Evolutionary conservation across 2,113 vertebrate genomes (phyloP).

Genomic region (Seriola aureovittata): DNA sequence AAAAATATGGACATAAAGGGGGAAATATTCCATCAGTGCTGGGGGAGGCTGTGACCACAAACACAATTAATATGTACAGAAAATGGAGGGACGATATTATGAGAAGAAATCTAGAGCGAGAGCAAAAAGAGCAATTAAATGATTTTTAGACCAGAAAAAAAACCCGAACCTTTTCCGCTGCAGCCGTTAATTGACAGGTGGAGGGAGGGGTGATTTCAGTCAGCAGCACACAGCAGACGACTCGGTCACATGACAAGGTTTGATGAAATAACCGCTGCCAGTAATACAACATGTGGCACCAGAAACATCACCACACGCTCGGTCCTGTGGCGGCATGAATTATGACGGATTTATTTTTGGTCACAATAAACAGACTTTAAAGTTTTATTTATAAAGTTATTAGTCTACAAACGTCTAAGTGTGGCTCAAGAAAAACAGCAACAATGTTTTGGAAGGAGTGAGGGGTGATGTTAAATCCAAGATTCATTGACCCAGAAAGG

Average conservation of each 20-base stretch:
- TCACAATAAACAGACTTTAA: constrained; percentile 41
- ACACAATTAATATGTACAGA: not conserved
- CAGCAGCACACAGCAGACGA: not conserved
- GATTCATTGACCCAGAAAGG: constrained; percentile 51
- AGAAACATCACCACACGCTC: constrained; percentile 14
- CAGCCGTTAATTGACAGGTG: not conserved
- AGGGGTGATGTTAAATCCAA: constrained; percentile 28
- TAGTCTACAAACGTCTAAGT: constrained; percentile 32
- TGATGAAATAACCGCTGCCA: constrained; percentile 2
- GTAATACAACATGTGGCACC: constrained; percentile 1
- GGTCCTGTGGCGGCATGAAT: constrained; percentile 16
- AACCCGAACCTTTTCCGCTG: not conserved
- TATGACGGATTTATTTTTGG: constrained; percentile 61
- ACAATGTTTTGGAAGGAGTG: constrained; percentile 13
- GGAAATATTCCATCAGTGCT: constrained; percentile 3
- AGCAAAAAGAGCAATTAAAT: not conserved
- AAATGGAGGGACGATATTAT: not conserved
- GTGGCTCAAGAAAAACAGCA: constrained; percentile 36
- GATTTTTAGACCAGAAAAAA: not conserved
- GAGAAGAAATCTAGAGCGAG: constrained; percentile 12
- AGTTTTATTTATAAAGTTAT: constrained; percentile 60
- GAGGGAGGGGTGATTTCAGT: not conserved
- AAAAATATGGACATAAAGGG: not conserved
- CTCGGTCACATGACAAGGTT: not conserved
- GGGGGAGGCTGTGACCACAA: constrained; percentile 1